Conservation (phyloP, 2,113 vertebrate species). For the Callipepla californica region DNA sequence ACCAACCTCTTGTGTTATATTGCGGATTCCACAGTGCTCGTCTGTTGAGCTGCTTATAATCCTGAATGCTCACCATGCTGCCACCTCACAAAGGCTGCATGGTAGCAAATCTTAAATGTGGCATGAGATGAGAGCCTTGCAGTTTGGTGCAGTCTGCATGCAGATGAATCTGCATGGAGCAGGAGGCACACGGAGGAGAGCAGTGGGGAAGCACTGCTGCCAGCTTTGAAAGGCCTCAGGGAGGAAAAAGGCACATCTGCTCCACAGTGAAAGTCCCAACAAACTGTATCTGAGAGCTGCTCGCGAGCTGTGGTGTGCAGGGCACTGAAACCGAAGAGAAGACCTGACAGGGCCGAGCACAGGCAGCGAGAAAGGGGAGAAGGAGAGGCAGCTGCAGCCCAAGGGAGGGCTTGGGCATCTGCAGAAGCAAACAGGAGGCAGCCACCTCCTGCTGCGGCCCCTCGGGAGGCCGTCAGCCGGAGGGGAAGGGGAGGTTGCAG, state of each 20-base stretch:
- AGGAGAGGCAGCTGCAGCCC: neutral
- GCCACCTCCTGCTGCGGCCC: neutral
- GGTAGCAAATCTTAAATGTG: too few species aligned
- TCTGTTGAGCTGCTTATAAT: neutral
- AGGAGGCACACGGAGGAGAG: fast-evolving
- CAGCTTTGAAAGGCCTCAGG: too few species aligned
- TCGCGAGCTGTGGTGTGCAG: neutral
- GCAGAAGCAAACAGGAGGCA: neutral
- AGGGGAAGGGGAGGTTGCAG: fast-evolving
- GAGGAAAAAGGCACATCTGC: neutral
- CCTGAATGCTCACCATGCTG: neutral
- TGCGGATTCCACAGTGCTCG: neutral
- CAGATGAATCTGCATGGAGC: too few species aligned
- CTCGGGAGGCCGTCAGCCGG: neutral
- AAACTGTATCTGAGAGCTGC: neutral
- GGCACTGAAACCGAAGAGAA: neutral
- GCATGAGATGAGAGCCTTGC: neutral
- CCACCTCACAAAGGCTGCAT: neutral
- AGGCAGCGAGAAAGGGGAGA: neutral
- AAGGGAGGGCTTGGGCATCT: neutral
- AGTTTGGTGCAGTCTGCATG: too few species aligned
- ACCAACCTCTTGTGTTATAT: neutral
- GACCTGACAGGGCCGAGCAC: too few species aligned
- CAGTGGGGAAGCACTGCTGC: neutral
- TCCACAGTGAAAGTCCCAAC: too few species aligned